These are phyloP conservation scores for Platygyra sinensis DNA, from an alignment of 64 coral and sea anemone genomes.

Conservation along the genomic window DNA sequence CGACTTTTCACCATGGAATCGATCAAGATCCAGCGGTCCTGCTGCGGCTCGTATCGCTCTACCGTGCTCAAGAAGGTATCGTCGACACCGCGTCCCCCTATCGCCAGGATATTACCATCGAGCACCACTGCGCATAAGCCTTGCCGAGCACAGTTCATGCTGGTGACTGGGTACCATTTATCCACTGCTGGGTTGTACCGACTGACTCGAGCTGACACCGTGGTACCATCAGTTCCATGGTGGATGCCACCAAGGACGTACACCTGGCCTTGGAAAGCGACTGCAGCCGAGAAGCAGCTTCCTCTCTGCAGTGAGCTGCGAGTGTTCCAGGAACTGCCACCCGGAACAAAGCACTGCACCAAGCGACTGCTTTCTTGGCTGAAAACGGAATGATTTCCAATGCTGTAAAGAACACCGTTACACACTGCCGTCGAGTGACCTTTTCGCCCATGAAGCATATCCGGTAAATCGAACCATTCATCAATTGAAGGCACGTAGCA, in stretches of 20 bases:
- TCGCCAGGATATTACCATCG: neutral
- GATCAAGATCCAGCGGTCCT: neutral
- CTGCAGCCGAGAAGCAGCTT: neutral
- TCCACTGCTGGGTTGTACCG: neutral
- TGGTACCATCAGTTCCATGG: neutral
- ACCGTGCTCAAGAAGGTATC: neutral
- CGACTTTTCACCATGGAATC: neutral
- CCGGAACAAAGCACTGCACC: neutral
- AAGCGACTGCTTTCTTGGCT: neutral
- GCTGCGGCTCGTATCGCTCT: neutral
- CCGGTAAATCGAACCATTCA: conserved; percentile 12
- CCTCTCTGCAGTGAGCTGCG: neutral
- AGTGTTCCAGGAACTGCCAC: neutral
- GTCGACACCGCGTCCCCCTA: neutral
- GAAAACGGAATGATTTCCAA: neutral
- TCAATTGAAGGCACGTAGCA: conserved; percentile 5
- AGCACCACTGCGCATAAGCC: neutral
- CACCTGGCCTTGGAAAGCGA: neutral
- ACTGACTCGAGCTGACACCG: neutral
- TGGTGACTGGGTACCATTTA: neutral
- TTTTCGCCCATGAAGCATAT: conserved; percentile 32
- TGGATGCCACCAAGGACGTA: neutral
- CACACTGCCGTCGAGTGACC: conserved; percentile 17
- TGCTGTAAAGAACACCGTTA: conserved; percentile 25
- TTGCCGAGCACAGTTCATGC: conserved; percentile 3